Evolutionary conservation across 1,140 invertebrate species (phyloP).

Genomic region (Vanessa atalanta): DNA sequence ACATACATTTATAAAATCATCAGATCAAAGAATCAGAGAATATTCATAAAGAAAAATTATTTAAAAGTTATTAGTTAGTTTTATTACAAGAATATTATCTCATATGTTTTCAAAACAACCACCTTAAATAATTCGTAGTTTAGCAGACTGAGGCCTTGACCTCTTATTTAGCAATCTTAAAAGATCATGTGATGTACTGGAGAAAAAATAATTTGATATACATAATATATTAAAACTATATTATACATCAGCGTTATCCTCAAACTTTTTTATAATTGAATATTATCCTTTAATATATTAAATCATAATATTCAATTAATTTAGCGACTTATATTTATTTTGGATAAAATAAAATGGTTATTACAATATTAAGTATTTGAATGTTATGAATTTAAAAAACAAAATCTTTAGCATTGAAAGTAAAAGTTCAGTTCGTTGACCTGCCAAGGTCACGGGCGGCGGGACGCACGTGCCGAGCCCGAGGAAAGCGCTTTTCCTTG

Average conservation of each 20-base stretch:
- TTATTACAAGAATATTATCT: background rate
- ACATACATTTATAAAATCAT: too few species aligned
- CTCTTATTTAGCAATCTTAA: constrained; percentile 11
- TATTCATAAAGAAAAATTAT: background rate
- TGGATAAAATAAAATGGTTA: too few species aligned
- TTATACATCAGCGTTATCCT: background rate
- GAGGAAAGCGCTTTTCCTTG: constrained; percentile 27
- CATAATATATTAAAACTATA: background rate
- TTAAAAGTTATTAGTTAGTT: background rate
- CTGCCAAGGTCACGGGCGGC: constrained; percentile 52
- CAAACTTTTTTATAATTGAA: background rate
- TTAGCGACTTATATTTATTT: too few species aligned
- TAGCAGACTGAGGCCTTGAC: background rate
- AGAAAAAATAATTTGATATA: constrained; percentile 20
- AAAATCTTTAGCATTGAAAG: constrained; percentile 37
- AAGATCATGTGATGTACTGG: constrained; percentile 11
- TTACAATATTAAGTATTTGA: too few species aligned
- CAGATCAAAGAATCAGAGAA: too few species aligned
- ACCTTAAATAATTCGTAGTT: background rate
- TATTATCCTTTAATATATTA: too few species aligned
- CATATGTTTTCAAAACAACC: background rate
- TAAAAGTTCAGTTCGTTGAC: constrained; percentile 52
- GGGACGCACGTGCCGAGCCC: constrained; percentile 34
- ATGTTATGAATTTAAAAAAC: background rate
- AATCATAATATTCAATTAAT: too few species aligned